A percentile compares a stretch with the other conserved stretches of the same genome.
phyloP scores from a whole-genome alignment of 64 coral and sea anemone species.

The Montipora capricornis region DNA sequence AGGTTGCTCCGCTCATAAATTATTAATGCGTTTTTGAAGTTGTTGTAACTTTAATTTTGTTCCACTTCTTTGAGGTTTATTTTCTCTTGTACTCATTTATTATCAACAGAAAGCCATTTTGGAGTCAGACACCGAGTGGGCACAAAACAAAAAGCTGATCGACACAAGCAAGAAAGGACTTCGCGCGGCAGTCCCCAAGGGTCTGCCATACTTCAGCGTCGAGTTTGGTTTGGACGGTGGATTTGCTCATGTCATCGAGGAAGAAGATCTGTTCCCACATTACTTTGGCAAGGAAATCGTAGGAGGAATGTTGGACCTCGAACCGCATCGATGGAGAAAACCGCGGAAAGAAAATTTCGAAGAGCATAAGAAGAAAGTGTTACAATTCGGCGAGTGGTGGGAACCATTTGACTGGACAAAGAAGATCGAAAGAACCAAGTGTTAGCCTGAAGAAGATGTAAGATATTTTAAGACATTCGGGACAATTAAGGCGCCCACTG shows the following conservation, averaged over 20 bases:
- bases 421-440: slow-evolving; percentile 68
- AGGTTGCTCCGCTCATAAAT: no score
- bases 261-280: slow-evolving; percentile 89
- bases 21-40: no score
- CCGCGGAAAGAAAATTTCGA: slow-evolving; percentile 92
- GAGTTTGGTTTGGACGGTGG: slow-evolving; percentile 99
- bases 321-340: slow-evolving; percentile 89
- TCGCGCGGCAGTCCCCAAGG: slow-evolving; percentile 81
- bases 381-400: slow-evolving; percentile 96
- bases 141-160: slow-evolving; percentile 91
- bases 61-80: not conserved
- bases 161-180: slow-evolving; percentile 92
- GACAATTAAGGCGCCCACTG: no score
- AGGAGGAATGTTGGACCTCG: slow-evolving; percentile 96
- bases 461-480: no score
- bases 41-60: not conserved
- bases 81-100: not conserved
- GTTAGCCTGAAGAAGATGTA: not conserved
- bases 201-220: slow-evolving; percentile 92
- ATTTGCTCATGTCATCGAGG: slow-evolving; percentile 97
- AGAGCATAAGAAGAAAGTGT: slow-evolving; percentile 94
- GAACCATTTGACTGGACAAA: slow-evolving; percentile 98
- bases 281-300: slow-evolving; percentile 99
- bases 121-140: slow-evolving; percentile 95
- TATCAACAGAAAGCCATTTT: slow-evolving; percentile 92